These are phyloP conservation scores for Ptilonorhynchus violaceus DNA, from an alignment of 2,113 vertebrate genomes.

Conservation along the genomic window DNA sequence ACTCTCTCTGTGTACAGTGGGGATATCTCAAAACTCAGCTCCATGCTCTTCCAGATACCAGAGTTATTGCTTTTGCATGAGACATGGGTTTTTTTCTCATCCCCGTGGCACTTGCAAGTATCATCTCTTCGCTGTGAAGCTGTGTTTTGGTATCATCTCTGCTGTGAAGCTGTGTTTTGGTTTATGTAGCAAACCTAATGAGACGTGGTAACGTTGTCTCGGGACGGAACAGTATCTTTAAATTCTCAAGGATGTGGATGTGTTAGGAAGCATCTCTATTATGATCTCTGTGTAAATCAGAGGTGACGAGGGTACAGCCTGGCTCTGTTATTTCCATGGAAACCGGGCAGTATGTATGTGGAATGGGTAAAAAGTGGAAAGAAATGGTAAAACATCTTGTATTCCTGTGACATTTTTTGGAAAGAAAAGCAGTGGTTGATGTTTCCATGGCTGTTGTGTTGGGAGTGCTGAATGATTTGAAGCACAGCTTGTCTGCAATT, in stretches of 20 bases:
- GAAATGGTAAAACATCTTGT: not conserved
- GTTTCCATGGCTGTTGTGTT: not conserved
- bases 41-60: not conserved
- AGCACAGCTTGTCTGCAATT: fast-evolving
- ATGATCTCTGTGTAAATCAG: not conserved
- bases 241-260: not conserved
- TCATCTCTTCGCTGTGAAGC: not conserved
- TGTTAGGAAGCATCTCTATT: not conserved
- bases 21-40: not conserved
- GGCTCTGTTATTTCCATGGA: not conserved
- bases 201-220: fast-evolving
- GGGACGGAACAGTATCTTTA: not conserved
- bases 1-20: not conserved
- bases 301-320: not conserved
- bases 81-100: not conserved
- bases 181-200: not conserved
- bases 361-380: not conserved
- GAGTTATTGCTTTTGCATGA: not conserved
- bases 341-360: fast-evolving
- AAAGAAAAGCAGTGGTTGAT: fast-evolving
- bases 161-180: not conserved
- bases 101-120: not conserved
- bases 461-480: not conserved
- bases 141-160: not conserved
- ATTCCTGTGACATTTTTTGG: too few relatives aligned